Conservation (phyloP, 2,888 invertebrate genomes). For the Bhutanitis thaidina region DNA sequence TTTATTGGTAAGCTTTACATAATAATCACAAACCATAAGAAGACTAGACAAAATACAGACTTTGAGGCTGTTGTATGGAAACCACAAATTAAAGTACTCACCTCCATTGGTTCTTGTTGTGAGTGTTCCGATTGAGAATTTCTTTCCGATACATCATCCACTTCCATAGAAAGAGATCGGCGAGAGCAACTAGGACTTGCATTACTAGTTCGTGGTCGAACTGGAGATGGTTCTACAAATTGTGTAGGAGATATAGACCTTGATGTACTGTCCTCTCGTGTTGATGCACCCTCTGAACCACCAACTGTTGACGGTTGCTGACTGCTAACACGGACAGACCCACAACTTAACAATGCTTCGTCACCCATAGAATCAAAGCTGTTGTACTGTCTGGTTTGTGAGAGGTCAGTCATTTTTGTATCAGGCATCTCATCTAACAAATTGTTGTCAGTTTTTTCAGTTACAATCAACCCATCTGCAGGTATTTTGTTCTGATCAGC, state of each 20-base stretch:
- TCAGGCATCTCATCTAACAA: conserved; percentile 74
- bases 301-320: conserved; percentile 60
- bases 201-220: conserved; percentile 53
- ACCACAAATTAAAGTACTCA: conserved; percentile 24
- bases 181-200: conserved; percentile 72
- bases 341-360: conserved; percentile 66
- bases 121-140: conserved; percentile 62
- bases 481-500: conserved; percentile 62
- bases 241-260: conserved; percentile 70
- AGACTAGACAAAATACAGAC: no score
- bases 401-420: conserved; percentile 75
- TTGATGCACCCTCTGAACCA: conserved; percentile 55
- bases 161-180: conserved; percentile 72
- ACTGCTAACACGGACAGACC: conserved; percentile 62
- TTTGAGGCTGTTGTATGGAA: background rate
- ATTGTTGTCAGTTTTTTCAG: conserved; percentile 70
- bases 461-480: conserved; percentile 69
- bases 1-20: no score
- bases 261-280: conserved; percentile 66
- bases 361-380: conserved; percentile 76
- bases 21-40: no score
- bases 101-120: conserved; percentile 71
- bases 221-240: conserved; percentile 70
- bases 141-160: conserved; percentile 69
- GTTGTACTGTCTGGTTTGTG: conserved; percentile 71